Evolutionary conservation across 2,888 invertebrate species (phyloP).

Genomic region (Polylopha cassiicola): DNA sequence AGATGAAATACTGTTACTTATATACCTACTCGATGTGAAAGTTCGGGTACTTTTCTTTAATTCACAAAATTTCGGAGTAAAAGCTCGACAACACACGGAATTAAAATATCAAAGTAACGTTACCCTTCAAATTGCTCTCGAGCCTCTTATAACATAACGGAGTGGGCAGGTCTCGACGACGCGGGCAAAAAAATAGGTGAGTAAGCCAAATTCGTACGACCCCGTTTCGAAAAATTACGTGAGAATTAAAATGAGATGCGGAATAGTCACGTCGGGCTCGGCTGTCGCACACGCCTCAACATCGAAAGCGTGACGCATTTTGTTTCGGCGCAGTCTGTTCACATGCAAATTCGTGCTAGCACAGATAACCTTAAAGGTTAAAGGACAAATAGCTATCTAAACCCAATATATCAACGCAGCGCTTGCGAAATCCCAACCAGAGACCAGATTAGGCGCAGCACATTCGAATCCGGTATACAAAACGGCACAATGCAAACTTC

Average conservation of each 20-base stretch:
- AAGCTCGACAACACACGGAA: not conserved
- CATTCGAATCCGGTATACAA: not conserved
- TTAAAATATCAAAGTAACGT: conserved; percentile 11
- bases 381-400: conserved; percentile 22
- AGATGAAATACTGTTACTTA: too few species aligned
- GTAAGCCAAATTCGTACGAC: conserved; percentile 5
- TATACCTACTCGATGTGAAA: too few species aligned
- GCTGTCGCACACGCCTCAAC: conserved; percentile 30
- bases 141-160: conserved; percentile 10
- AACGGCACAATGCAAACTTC: not conserved
- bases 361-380: conserved; percentile 34
- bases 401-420: too few species aligned
- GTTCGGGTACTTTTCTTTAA: too few species aligned
- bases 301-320: conserved; percentile 26
- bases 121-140: conserved; percentile 7
- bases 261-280: conserved; percentile 32
- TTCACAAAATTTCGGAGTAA: too few species aligned
- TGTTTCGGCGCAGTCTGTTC: conserved; percentile 25
- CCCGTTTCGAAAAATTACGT: conserved; percentile 10
- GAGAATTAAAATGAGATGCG: conserved; percentile 6
- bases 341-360: conserved; percentile 33
- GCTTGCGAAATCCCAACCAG: too few species aligned
- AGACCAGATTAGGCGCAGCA: too few species aligned
- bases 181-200: conserved; percentile 10
- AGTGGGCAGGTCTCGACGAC: too few species aligned